Evolutionary conservation across 2,888 invertebrate species (phyloP).

Genomic region (Caenorhabditis auriculariae): DNA sequence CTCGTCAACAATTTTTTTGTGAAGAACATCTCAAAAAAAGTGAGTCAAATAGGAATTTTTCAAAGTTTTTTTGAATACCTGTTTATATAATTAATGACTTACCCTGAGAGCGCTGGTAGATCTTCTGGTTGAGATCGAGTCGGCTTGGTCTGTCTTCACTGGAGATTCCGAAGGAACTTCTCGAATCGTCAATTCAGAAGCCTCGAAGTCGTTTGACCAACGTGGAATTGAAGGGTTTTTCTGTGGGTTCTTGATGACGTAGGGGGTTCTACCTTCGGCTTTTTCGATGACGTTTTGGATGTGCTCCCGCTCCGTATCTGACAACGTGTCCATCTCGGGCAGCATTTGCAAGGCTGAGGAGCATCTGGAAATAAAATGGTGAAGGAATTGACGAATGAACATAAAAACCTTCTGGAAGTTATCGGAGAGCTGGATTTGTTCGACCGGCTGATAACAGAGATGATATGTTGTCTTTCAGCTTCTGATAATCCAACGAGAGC

Average conservation of each 20-base stretch:
- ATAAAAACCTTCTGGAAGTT: slow-evolving; percentile 45
- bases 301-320: slow-evolving; percentile 50
- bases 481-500: slow-evolving; percentile 52
- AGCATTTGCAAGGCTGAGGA: slow-evolving; percentile 49
- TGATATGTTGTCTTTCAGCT: slow-evolving; percentile 53
- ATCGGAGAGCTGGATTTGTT: slow-evolving; percentile 31
- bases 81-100: no score
- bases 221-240: slow-evolving; percentile 30
- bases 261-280: slow-evolving; percentile 43
- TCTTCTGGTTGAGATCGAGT: no score
- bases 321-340: slow-evolving; percentile 45
- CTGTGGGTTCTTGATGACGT: slow-evolving; percentile 43
- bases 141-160: not conserved
- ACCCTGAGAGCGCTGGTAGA: no score
- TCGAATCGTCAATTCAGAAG: slow-evolving; percentile 12
- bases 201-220: not conserved
- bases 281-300: slow-evolving; percentile 51
- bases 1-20: no score
- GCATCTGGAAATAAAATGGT: slow-evolving; percentile 35
- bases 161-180: slow-evolving; percentile 12
- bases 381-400: not conserved
- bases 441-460: slow-evolving; percentile 40
- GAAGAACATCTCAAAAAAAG: no score
- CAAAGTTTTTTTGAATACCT: no score
- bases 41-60: no score